phyloP scores from a whole-genome alignment of 2,888 invertebrate species.

The Aleiodes alternator region DNA sequence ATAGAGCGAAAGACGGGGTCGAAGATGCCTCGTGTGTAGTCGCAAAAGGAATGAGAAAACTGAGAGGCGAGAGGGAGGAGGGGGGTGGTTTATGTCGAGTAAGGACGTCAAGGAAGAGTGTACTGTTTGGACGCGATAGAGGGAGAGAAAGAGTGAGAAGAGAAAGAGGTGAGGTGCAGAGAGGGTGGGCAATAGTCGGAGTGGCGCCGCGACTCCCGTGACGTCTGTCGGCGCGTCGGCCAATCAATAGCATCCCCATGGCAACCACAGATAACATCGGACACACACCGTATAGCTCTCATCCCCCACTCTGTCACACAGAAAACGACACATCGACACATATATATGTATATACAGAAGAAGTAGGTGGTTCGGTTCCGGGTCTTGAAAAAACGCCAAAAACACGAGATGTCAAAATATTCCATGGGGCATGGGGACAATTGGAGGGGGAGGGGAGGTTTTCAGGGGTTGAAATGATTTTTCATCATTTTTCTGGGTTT shows the following conservation, averaged over 20 bases:
- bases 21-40: slow-evolving; percentile 41
- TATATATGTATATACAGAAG: background rate
- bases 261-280: slow-evolving; percentile 76
- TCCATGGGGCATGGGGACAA: too few species aligned
- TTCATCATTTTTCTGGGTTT: too few species aligned
- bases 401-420: too few species aligned
- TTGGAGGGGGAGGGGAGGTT: too few species aligned
- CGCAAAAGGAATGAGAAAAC: slow-evolving; percentile 34
- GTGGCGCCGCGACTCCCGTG: slow-evolving; percentile 78
- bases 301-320: slow-evolving; percentile 37
- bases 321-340: slow-evolving; percentile 58
- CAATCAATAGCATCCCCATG: slow-evolving; percentile 76
- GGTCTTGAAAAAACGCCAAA: background rate
- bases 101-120: slow-evolving; percentile 42
- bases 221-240: slow-evolving; percentile 76
- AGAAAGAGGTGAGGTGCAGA: slow-evolving; percentile 49
- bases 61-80: slow-evolving; percentile 46
- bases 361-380: background rate
- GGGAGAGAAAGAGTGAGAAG: slow-evolving; percentile 41
- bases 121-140: slow-evolving; percentile 44
- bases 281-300: slow-evolving; percentile 69
- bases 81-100: slow-evolving; percentile 43
- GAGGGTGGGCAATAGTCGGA: slow-evolving; percentile 77
- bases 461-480: too few species aligned
- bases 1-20: too few species aligned